These are phyloP conservation scores for Apodemus agrarius DNA, from an alignment of 2,797 vertebrate species.

Conservation along the genomic window DNA sequence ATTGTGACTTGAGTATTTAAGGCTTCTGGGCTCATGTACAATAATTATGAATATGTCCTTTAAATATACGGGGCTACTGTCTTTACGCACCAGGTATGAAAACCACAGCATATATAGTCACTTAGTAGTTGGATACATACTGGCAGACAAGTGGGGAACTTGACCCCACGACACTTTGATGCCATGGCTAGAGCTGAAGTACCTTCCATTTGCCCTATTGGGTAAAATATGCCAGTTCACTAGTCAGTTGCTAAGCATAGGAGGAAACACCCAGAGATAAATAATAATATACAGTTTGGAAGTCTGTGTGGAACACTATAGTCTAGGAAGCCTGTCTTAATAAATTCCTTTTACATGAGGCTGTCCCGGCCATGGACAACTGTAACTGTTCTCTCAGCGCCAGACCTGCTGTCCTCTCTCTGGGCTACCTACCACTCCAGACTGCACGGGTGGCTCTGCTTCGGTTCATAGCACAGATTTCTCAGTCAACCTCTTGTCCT, in stretches of 20 bases:
- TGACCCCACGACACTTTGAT: neutral
- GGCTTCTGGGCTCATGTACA: too few species aligned
- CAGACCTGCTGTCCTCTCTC: accelerated
- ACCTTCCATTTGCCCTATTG: neutral
- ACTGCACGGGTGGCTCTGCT: neutral
- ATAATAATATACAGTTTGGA: neutral
- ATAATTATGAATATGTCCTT: neutral
- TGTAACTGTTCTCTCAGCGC: accelerated
- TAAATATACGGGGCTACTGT: accelerated
- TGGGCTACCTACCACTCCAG: neutral
- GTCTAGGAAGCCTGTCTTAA: accelerated
- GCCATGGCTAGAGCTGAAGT: accelerated
- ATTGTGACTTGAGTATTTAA: too few species aligned
- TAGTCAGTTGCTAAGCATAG: neutral
- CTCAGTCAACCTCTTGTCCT: neutral
- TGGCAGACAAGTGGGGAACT: neutral
- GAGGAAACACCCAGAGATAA: accelerated
- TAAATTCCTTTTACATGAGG: too few species aligned
- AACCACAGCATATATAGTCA: accelerated
- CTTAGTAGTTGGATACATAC: neutral
- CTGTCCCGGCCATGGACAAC: accelerated
- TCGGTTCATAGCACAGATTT: neutral
- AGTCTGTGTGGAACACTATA: accelerated
- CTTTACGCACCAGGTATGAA: neutral
- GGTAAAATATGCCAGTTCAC: neutral